Percentiles rank a stretch among this genome's conserved stretches.
These are phyloP conservation scores for Malaclemys terrapin DNA, from an alignment of 2,113 vertebrate species.

Conservation along the genomic window DNA sequence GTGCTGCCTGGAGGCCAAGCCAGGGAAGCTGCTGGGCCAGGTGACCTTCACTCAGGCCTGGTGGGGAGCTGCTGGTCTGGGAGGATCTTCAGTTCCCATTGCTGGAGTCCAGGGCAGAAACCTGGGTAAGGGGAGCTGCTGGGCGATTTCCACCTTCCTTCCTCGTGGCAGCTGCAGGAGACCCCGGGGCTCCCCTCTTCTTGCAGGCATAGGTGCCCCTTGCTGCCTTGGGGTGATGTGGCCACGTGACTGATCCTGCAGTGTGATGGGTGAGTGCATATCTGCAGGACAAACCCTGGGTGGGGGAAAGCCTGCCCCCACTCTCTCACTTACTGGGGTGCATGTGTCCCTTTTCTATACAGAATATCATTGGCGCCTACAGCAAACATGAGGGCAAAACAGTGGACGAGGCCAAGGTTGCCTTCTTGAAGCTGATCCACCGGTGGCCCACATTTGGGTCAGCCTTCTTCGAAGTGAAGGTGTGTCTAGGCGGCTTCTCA, in stretches of 20 bases:
- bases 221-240: background rate
- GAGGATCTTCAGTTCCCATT: background rate
- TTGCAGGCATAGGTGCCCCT: background rate
- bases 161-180: background rate
- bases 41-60: background rate
- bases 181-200: background rate
- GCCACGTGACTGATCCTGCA: background rate
- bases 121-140: background rate
- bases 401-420: constrained; percentile 87
- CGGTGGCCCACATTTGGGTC: constrained; percentile 96
- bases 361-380: constrained; percentile 82
- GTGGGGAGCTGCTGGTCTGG: background rate
- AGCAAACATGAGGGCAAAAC: constrained; percentile 86
- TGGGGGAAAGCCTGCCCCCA: background rate
- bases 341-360: background rate
- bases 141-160: background rate
- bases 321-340: background rate
- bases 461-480: constrained; percentile 99
- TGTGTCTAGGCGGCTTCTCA: constrained; percentile 63
- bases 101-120: background rate
- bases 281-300: background rate
- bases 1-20: background rate
- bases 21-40: background rate
- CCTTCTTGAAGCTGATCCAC: constrained; percentile 88
- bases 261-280: background rate